Evolutionary conservation across 1,140 invertebrate genomes (phyloP), one percentile per base, ranked within the genome.

Genomic region (Ceratitis capitata): DNA sequence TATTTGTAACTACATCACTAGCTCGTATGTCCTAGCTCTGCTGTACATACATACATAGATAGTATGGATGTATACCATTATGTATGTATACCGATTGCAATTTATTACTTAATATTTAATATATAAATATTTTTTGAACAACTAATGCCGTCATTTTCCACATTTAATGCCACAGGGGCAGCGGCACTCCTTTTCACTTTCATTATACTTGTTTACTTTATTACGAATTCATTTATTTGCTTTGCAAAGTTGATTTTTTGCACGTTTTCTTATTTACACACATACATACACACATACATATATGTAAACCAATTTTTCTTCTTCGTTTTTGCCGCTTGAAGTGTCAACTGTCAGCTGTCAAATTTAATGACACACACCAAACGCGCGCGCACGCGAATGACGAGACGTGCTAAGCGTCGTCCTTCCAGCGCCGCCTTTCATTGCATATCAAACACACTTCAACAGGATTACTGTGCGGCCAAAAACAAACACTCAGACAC

Each of bases 281-380:
- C 32, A n/a, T n/a, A n/a, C n/a, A n/a, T n/a, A n/a, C n/a, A n/a
- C n/a, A n/a, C n/a, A n/a, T n/a, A n/a, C n/a, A n/a, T n/a, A n/a
- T n/a, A n/a, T n/a, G n/a, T n/a, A n/a, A n/a, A n/a, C n/a, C n/a
- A n/a, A n/a, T 56, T 23, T 61, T 35, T 69, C 19, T 39, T 69
- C 39, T 39, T 42, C n/a, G 64, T 69, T 69, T 69, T 39, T 69
- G 64, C 64, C 51, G 39, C 19, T 78, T 78, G 10, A 45, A 78
- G 69, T 78, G 69, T 78, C 69, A 78, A 78, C 69, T 78, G 69
- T 78, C 69, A 78, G 69, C 35, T 78, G 69, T 78, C 69, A 78
- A 78, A 78, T 78, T 78, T 78, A 78, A 78, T 78, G 69, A 78
- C 69, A 78, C 19, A 78, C 69, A 45, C 69, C n/a, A 42, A 78